Percentiles rank a stretch among this genome's conserved stretches.
Conservation (phyloP, 30 jellyfish, hydroid and myxozoan genomes). For the Haliclystus octoradiatus region DNA sequence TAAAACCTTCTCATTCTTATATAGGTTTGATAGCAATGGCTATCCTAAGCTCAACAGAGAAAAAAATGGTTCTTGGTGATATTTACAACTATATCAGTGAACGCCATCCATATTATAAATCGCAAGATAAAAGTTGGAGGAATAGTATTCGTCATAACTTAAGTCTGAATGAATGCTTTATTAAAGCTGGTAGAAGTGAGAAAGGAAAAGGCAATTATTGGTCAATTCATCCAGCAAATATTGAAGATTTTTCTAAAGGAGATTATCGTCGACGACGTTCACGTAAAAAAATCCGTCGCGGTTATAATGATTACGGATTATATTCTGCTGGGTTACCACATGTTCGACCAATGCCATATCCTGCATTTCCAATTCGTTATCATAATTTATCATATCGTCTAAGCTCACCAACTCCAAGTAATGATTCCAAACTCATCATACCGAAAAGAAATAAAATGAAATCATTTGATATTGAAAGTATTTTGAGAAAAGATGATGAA, state of each 20-base stretch:
- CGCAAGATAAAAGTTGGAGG: conserved; percentile 85
- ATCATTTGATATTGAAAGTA: conserved; percentile 50
- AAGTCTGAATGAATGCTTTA: conserved; percentile 69
- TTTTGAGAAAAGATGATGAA: conserved; percentile 29
- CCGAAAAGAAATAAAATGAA: conserved; percentile 4
- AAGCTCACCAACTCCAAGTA: neutral
- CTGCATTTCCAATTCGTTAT: neutral
- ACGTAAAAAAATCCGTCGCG: conserved; percentile 17
- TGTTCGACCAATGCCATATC: neutral
- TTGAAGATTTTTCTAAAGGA: conserved; percentile 80
- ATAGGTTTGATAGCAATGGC: conserved; percentile 83
- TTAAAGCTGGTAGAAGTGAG: conserved; percentile 79
- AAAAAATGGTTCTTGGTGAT: conserved; percentile 64
- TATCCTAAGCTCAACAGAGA: conserved; percentile 41
- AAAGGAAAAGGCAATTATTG: conserved; percentile 89
- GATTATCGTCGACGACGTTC: conserved; percentile 77
- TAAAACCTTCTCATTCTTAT: conserved; percentile 76
- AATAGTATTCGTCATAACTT: conserved; percentile 83
- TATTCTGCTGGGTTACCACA: too few relatives aligned
- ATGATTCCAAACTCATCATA: neutral
- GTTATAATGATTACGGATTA: neutral
- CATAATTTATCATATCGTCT: neutral
- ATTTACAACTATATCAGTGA: conserved; percentile 58
- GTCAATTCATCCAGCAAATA: conserved; percentile 81
- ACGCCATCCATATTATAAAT: conserved; percentile 60